Conservation (phyloP, 2,888 invertebrate species). For the Drosophila neonasuta region DNA sequence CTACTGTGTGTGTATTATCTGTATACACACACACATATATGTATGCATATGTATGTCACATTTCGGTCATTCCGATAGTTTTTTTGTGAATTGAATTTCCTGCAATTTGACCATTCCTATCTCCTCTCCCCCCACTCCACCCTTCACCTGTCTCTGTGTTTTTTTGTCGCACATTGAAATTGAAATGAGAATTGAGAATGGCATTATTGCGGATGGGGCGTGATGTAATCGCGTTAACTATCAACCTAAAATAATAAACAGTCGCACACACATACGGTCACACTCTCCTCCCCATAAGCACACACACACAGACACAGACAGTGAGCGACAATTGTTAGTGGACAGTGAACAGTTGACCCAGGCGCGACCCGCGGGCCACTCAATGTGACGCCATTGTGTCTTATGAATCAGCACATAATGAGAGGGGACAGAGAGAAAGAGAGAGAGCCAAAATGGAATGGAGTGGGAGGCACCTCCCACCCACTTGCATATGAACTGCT, state of each 20-base stretch:
- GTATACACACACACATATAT: slow-evolving; percentile 9
- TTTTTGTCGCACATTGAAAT: slow-evolving; percentile 21
- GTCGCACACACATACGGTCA: slow-evolving; percentile 11
- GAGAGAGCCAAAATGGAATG: not conserved
- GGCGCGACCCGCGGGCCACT: slow-evolving; percentile 55
- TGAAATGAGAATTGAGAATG: slow-evolving; percentile 31
- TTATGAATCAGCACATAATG: slow-evolving; percentile 43
- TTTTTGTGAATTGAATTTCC: slow-evolving; percentile 70
- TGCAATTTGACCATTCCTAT: slow-evolving; percentile 62
- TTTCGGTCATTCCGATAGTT: slow-evolving; percentile 50
- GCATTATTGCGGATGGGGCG: slow-evolving; percentile 50
- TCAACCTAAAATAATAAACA: slow-evolving; percentile 45
- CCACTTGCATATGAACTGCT: not conserved
- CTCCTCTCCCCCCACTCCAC: slow-evolving; percentile 14
- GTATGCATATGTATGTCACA: slow-evolving; percentile 27
- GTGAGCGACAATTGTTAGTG: slow-evolving; percentile 52
- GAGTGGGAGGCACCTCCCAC: not conserved
- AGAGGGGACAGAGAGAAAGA: not conserved
- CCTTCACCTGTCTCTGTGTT: slow-evolving; percentile 30
- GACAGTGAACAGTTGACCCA: slow-evolving; percentile 55
- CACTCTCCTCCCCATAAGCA: not conserved
- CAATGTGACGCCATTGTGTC: slow-evolving; percentile 66
- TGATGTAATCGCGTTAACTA: slow-evolving; percentile 71
- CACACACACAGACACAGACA: slow-evolving; percentile 14
- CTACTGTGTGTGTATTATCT: slow-evolving; percentile 7